phyloP scores from a whole-genome alignment of 2,797 vertebrate genomes.

The Aulostomus chinensis region DNA sequence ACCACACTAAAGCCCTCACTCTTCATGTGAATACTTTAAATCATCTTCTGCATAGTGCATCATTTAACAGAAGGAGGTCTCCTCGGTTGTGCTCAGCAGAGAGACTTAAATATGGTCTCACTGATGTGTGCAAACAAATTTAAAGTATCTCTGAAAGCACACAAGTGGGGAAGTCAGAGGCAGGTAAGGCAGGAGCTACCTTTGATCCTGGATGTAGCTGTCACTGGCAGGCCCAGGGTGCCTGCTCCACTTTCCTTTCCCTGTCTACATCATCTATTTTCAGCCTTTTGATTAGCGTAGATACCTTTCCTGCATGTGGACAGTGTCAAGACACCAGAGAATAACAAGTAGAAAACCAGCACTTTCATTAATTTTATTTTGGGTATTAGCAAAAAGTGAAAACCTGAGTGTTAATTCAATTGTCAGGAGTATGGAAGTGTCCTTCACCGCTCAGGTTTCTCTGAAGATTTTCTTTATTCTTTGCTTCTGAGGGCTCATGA shows the following conservation, averaged over 20 bases:
- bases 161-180: conserved; percentile 17
- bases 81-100: no score
- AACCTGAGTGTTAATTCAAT: no score
- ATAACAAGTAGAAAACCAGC: conserved; percentile 35
- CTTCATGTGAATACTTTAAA: conserved; percentile 40
- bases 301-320: conserved; percentile 10
- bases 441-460: no score
- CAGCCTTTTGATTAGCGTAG: conserved; percentile 50
- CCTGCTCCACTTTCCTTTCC: conserved; percentile 62
- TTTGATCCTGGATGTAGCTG: conserved; percentile 50
- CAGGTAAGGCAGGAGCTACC: no score
- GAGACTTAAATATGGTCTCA: no score
- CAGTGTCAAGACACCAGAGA: conserved; percentile 18
- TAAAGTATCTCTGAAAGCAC: conserved; percentile 33
- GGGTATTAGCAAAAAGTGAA: not conserved
- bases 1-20: conserved; percentile 23
- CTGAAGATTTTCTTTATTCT: no score
- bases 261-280: conserved; percentile 50
- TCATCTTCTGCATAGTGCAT: no score
- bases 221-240: conserved; percentile 53
- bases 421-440: no score
- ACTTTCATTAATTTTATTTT: conserved; percentile 18
- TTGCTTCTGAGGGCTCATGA: no score
- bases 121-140: no score
- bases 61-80: no score